Percentiles rank a stretch among this genome's conserved stretches.
These are phyloP conservation scores for Halocynthia aurantium DNA, from an alignment of 23 tunicate species.

Conservation along the genomic window DNA sequence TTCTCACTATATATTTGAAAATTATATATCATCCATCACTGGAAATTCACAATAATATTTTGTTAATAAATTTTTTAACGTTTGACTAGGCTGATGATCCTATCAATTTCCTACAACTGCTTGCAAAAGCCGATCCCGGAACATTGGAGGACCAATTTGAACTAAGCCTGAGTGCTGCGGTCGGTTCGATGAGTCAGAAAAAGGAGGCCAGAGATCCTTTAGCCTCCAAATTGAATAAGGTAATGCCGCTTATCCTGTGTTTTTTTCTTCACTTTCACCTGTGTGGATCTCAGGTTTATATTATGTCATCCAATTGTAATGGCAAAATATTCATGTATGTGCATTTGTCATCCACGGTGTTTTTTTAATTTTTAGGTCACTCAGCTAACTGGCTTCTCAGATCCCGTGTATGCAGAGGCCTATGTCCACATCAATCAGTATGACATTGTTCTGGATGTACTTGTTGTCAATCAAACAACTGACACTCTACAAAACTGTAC, in stretches of 20 bases:
- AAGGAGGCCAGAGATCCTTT: conserved; percentile 81
- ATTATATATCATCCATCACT: too few species aligned
- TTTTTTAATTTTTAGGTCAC: conserved; percentile 44
- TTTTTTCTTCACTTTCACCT: too few species aligned
- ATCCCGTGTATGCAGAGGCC: conserved; percentile 96
- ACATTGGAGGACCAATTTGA: conserved; percentile 90
- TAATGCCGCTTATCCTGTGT: neutral
- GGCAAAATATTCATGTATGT: neutral
- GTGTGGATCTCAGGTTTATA: too few species aligned
- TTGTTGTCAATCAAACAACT: conserved; percentile 91
- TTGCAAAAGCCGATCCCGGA: conserved; percentile 77
- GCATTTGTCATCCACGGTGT: neutral
- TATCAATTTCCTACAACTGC: conserved; percentile 87
- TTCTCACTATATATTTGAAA: too few species aligned
- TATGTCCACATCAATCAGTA: conserved; percentile 97
- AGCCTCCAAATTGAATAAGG: conserved; percentile 83
- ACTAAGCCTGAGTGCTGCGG: conserved; percentile 91
- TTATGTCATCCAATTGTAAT: neutral
- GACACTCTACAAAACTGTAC: conserved; percentile 97
- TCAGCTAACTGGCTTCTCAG: conserved; percentile 93
- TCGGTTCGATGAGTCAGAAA: conserved; percentile 69
- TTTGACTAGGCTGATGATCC: conserved; percentile 84
- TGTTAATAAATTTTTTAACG: neutral
- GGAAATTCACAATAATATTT: too few species aligned
- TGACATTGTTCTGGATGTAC: conserved; percentile 91